Evolutionary conservation across 2,888 invertebrate genomes (phyloP).

Genomic region (Alloplasta piceator): DNA sequence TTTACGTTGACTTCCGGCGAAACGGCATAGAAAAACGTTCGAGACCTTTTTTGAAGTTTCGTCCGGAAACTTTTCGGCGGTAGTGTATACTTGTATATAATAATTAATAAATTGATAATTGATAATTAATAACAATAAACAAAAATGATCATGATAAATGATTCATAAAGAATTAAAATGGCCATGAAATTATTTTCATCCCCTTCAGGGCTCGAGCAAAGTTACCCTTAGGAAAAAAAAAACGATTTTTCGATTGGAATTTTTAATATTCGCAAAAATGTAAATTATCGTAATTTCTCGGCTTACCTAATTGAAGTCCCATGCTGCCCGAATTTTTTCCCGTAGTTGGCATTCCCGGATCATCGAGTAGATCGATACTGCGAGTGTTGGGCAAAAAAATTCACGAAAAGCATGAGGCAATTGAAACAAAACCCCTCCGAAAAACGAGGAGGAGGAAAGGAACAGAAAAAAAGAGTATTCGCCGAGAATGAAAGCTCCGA

Average conservation of each 20-base stretch:
- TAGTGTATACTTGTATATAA: too few relatives aligned
- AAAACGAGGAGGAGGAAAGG: slow-evolving; percentile 12
- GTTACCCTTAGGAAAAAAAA: background rate
- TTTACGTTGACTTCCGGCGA: too few relatives aligned
- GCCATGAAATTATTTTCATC: too few relatives aligned
- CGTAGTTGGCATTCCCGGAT: slow-evolving; percentile 83
- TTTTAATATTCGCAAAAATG: background rate
- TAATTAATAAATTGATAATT: too few relatives aligned
- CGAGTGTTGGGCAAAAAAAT: slow-evolving; percentile 81
- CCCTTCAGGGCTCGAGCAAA: too few relatives aligned
- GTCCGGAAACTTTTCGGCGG: too few relatives aligned
- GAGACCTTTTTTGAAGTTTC: too few relatives aligned
- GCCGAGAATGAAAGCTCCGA: slow-evolving; percentile 41
- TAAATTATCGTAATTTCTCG: background rate
- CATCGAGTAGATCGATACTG: slow-evolving; percentile 87
- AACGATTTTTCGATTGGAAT: background rate
- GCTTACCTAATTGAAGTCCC: slow-evolving; percentile 87
- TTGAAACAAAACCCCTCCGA: slow-evolving; percentile 13
- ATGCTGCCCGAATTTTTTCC: slow-evolving; percentile 80
- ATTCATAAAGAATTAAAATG: too few relatives aligned
- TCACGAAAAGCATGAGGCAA: slow-evolving; percentile 9
- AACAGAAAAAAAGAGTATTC: slow-evolving; percentile 9
- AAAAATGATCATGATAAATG: too few relatives aligned
- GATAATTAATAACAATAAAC: too few relatives aligned
- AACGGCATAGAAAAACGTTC: too few relatives aligned